phyloP scores from a whole-genome alignment of 1,140 invertebrate species.

The Caerostris extrusa region DNA sequence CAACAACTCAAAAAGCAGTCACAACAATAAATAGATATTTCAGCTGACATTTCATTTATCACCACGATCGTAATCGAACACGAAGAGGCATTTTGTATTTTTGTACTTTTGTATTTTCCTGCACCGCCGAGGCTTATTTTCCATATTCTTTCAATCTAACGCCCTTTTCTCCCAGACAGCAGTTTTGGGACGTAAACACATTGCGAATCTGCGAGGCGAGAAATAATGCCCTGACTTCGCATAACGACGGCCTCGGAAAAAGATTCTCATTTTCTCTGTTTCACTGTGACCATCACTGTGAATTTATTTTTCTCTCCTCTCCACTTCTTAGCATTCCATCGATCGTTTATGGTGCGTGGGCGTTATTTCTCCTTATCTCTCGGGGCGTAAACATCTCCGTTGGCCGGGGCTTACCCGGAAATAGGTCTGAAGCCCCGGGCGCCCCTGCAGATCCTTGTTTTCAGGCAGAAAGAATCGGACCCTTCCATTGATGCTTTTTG shows the following conservation, averaged over 20 bases:
- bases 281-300: neutral
- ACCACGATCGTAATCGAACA: neutral
- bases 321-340: too few relatives aligned
- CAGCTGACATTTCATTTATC: neutral
- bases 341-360: slow-evolving; percentile 23
- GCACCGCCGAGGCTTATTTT: neutral
- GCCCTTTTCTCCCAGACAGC: neutral
- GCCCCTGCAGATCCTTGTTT: neutral
- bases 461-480: neutral
- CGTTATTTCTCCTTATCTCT: slow-evolving; percentile 28
- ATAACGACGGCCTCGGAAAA: neutral
- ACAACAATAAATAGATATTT: neutral
- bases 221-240: slow-evolving; percentile 2
- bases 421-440: neutral
- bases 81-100: neutral
- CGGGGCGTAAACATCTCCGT: slow-evolving; percentile 27
- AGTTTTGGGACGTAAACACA: slow-evolving; percentile 15
- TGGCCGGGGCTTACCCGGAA: slow-evolving; percentile 2
- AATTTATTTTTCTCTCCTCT: neutral
- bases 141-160: neutral
- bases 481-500: slow-evolving; percentile 1
- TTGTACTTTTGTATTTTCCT: neutral
- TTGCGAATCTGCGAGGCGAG: neutral
- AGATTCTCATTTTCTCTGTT: slow-evolving; percentile 5
- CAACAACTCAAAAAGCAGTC: neutral